phyloP scores from a whole-genome alignment of 2,888 invertebrate species.

The Itoplectis maculator region DNA sequence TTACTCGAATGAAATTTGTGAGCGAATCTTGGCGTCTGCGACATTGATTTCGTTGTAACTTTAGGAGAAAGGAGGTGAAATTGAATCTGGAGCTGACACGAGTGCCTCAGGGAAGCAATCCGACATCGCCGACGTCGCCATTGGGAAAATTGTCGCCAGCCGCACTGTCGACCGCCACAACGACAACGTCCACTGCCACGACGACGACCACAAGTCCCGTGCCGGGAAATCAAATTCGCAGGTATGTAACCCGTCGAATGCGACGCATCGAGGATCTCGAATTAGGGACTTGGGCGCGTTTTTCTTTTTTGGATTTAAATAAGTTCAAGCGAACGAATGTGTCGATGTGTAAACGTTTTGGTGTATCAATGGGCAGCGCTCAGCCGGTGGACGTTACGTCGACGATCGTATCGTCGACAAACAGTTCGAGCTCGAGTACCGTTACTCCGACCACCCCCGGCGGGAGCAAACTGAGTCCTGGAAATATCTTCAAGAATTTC shows the following conservation, averaged over 20 bases:
- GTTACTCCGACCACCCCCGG: slow-evolving; percentile 88
- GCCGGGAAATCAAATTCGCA: slow-evolving; percentile 83
- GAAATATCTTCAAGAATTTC: slow-evolving; percentile 97
- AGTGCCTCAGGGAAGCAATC: slow-evolving; percentile 82
- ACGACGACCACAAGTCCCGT: slow-evolving; percentile 86
- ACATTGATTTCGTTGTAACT: slow-evolving; percentile 1
- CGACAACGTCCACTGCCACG: slow-evolving; percentile 86
- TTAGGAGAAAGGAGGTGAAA: slow-evolving; percentile 82
- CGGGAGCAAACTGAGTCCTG: slow-evolving; percentile 91
- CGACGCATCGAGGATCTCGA: slow-evolving; percentile 5
- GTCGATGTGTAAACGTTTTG: slow-evolving; percentile 69
- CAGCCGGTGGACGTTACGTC: slow-evolving; percentile 81
- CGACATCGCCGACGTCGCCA: slow-evolving; percentile 80
- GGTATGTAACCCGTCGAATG: slow-evolving; percentile 73
- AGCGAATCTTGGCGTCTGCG: neutral
- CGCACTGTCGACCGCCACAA: slow-evolving; percentile 77
- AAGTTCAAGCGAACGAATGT: slow-evolving; percentile 59
- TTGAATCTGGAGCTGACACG: slow-evolving; percentile 82
- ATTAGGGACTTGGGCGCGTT: neutral
- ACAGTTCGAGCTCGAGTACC: slow-evolving; percentile 84
- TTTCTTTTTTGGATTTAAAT: slow-evolving; percentile 12
- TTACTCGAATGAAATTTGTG: neutral
- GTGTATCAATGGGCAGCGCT: slow-evolving; percentile 76
- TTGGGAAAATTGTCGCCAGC: slow-evolving; percentile 78
- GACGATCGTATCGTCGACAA: slow-evolving; percentile 80